Conservation (phyloP, 2,888 invertebrate species). For the Xylota segnis region DNA sequence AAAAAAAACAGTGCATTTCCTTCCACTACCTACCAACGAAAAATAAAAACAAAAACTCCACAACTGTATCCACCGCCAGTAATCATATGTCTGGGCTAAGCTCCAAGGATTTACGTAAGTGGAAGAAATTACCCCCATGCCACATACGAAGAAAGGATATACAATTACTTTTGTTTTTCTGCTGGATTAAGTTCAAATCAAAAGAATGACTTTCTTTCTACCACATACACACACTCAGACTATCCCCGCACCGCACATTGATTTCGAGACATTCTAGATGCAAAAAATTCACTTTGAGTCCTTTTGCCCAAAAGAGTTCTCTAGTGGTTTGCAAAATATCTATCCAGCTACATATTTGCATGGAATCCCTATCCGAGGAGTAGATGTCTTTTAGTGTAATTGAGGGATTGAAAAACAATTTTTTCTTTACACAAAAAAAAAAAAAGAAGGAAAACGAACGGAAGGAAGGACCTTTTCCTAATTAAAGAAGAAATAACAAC, state of each 20-base stretch:
- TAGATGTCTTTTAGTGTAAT: slow-evolving; percentile 17
- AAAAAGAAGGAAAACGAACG: too few relatives aligned
- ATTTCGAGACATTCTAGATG: slow-evolving; percentile 51
- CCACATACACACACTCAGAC: neutral
- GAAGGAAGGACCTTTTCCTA: slow-evolving; percentile 5
- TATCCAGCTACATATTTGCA: slow-evolving; percentile 13
- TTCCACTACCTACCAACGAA: slow-evolving; percentile 25
- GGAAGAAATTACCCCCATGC: slow-evolving; percentile 82
- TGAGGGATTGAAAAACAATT: slow-evolving; percentile 57
- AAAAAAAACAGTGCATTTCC: slow-evolving; percentile 57
- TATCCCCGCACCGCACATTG: slow-evolving; percentile 52
- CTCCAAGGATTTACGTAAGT: slow-evolving; percentile 82
- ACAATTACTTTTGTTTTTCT: slow-evolving; percentile 79
- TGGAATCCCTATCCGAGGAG: neutral
- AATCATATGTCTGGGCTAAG: slow-evolving; percentile 80
- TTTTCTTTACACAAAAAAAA: neutral
- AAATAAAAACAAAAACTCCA: slow-evolving; percentile 19
- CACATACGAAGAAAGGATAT: slow-evolving; percentile 78
- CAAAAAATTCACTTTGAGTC: slow-evolving; percentile 51
- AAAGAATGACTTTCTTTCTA: slow-evolving; percentile 78
- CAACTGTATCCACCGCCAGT: slow-evolving; percentile 52
- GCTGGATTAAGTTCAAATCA: slow-evolving; percentile 83
- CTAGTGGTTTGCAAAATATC: neutral
- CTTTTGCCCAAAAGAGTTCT: slow-evolving; percentile 57
- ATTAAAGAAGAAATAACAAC: slow-evolving; percentile 36